Base-by-base conservation (phyloP, 1,140 invertebrate genomes). In the Venturia canescens region DNA sequence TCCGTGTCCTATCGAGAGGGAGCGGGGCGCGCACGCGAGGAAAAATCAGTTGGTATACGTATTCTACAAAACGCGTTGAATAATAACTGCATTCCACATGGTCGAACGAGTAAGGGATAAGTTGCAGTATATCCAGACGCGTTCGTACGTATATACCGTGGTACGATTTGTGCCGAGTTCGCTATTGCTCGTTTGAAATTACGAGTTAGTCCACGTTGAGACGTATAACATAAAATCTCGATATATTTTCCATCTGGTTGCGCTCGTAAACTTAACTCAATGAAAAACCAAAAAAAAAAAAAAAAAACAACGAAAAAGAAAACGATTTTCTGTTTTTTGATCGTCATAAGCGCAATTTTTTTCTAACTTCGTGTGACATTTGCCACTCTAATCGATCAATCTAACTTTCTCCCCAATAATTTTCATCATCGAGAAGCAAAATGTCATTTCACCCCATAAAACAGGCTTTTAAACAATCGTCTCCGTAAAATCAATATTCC, bases 51-150 rank as follows among this genome's bases (percentile, higher is more conserved):
- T 26, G 3, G 4, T 23, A n/a, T 26, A 63, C 23, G 60, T 63
- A 63, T 23, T 63, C 60, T 63, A 27, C 13, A 63, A 63, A 63
- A 63, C 23, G 60, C 60, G 21, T 26, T 63, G 60, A 63, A 63
- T 63, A 63, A 63, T 63, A 26, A 63, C 60, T 13, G 23, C 60
- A 63, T 63, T 63, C 60, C 21, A 26, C 21, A 63, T 63, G 21
- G n/a, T 26, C 23, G 21, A 63, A 63, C 60, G 60, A 23, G 60
- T 63, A 27, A 63, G 60, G 23, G 60, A 63, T 63, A 63, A 26
- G n/a, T 63, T 26, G 60, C 60, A 13, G n/a, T 63, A 27, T 63
- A 63, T 26, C 60, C 60, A 26, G 23, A 26, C 23, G n/a, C n/a
- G n/a, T 9, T 11, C 23, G n/a, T 18, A 63, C 23, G 15, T 27